Percentiles rank a stretch among this genome's conserved stretches.
phyloP scores from a whole-genome alignment of 2,888 invertebrate species.

The Tenthredo mesomela region DNA sequence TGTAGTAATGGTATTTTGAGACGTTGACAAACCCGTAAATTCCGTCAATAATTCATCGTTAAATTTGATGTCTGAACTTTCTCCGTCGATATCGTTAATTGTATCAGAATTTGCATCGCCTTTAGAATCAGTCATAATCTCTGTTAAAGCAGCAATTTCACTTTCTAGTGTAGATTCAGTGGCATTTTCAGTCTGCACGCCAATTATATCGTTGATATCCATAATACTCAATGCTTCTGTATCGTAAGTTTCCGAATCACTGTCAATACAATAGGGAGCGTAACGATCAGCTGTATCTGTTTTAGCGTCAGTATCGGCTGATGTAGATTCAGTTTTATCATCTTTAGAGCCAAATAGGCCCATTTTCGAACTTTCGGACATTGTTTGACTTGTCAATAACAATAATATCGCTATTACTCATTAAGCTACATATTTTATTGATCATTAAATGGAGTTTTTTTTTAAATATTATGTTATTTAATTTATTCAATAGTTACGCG shows the following conservation, averaged over 20 bases:
- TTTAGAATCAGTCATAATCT: constrained; percentile 72
- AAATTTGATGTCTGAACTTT: constrained; percentile 18
- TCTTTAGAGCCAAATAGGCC: constrained; percentile 72
- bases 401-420: neutral
- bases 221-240: constrained; percentile 71
- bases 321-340: constrained; percentile 61
- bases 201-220: constrained; percentile 72
- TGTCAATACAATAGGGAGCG: constrained; percentile 68
- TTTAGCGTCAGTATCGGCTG: constrained; percentile 52
- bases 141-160: constrained; percentile 73
- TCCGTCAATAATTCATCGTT: neutral
- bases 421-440: neutral
- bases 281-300: constrained; percentile 63
- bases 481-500: neutral
- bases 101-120: constrained; percentile 54
- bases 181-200: constrained; percentile 66
- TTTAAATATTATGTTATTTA: neutral
- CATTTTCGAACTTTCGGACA: constrained; percentile 71
- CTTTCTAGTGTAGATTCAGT: constrained; percentile 72
- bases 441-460: neutral
- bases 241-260: constrained; percentile 69
- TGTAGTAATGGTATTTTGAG: neutral
- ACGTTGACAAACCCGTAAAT: neutral
- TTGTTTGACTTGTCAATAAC: constrained; percentile 60
- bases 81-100: neutral